Evolutionary conservation across 2,797 vertebrate genomes (phyloP).

Genomic region (Psittacula echo): DNA sequence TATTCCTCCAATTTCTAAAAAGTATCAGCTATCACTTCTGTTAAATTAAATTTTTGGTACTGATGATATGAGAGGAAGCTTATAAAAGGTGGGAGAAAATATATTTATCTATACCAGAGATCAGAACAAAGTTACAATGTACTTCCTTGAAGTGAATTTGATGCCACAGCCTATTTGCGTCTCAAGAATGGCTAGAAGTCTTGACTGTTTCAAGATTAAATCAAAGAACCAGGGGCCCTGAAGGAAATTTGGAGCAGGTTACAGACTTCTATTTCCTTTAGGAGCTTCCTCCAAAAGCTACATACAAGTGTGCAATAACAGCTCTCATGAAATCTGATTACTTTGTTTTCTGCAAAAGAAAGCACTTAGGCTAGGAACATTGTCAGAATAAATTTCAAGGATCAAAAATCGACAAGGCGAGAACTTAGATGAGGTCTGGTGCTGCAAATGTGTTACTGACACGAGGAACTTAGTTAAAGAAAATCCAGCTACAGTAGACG

Average conservation of each 20-base stretch:
- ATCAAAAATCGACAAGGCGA: background rate
- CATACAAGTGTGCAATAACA: background rate
- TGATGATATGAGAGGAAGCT: background rate
- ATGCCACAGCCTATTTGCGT: constrained; percentile 28
- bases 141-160: background rate
- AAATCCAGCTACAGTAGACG: background rate
- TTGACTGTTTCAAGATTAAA: constrained; percentile 33
- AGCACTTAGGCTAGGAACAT: background rate
- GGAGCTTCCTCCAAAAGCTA: constrained; percentile 34
- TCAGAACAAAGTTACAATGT: background rate
- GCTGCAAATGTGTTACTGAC: background rate
- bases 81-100: background rate
- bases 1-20: background rate
- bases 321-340: constrained; percentile 11
- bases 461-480: background rate
- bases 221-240: constrained; percentile 28
- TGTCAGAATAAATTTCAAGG: background rate
- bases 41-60: background rate
- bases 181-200: constrained; percentile 14
- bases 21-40: background rate
- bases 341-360: constrained; percentile 19
- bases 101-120: background rate
- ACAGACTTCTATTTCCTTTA: constrained; percentile 25
- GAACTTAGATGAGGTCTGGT: background rate
- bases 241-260: constrained; percentile 36